Evolutionary conservation across 2,888 invertebrate species (phyloP), one percentile per base, ranked within the genome.

Genomic region (Heteromurus nitidus): DNA sequence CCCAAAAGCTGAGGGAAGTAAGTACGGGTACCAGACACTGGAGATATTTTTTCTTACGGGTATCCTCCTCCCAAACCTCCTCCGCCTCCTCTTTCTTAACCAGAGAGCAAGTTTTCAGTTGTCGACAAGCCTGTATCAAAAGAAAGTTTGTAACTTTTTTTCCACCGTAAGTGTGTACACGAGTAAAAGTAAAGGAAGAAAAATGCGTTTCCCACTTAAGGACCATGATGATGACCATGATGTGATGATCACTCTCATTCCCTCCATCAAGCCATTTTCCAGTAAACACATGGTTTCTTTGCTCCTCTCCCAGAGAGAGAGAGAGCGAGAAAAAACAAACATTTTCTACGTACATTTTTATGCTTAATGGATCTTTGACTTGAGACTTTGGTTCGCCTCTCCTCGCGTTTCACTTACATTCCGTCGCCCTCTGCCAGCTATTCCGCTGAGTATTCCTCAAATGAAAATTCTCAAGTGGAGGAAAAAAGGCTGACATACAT

Each of bases 331-430:
- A n/a, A n/a, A n/a, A n/a, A n/a, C n/a, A n/a, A n/a, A n/a, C n/a
- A n/a, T n/a, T n/a, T n/a, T n/a, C n/a, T n/a, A n/a, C 24, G 22
- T 20, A 47, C 31, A 53, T n/a, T n/a, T n/a, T 69, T 73, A 60
- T 58, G 60, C 60, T 73, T 73, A 73, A 73, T 73, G 73, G 73
- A 73, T 73, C 73, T 73, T 73, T 62, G 73, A 62, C 73, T 73
- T 11, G 20, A n/a, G n/a, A n/a, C n/a, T n/a, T n/a, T n/a, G n/a
- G n/a, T n/a, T n/a, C n/a, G n/a, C n/a, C n/a, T n/a, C n/a, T n/a
- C n/a, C n/a, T n/a, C n/a, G n/a, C n/a, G n/a, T n/a, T n/a, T n/a
- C n/a, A n/a, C n/a, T n/a, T n/a, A n/a, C n/a, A n/a, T n/a, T n/a
- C n/a, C n/a, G n/a, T n/a, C n/a, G n/a, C n/a, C n/a, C n/a, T n/a